Conservation (phyloP, 2,888 invertebrate genomes). For the Galerucella nymphaeae region DNA sequence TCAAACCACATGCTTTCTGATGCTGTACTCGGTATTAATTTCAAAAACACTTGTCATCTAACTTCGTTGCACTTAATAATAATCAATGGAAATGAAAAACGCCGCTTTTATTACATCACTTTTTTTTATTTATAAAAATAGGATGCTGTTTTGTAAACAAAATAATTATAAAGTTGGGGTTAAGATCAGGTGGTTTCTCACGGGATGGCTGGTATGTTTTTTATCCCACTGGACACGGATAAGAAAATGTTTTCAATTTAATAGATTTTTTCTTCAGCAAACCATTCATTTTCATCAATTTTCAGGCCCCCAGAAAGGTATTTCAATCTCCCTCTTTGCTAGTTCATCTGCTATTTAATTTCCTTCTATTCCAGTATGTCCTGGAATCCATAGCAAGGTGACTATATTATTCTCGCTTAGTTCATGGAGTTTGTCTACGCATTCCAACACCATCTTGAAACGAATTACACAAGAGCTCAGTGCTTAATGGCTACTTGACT, state of each 20-base stretch:
- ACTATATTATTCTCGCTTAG: too few relatives aligned
- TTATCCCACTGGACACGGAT: neutral
- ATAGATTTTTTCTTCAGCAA: too few relatives aligned
- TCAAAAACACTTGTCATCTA: constrained; percentile 53
- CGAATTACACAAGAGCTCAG: too few relatives aligned
- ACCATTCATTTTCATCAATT: too few relatives aligned
- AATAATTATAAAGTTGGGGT: neutral
- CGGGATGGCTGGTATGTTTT: neutral
- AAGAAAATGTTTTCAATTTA: neutral
- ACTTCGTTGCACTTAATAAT: constrained; percentile 38
- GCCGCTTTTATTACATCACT: constrained; percentile 27
- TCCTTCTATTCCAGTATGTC: too few relatives aligned
- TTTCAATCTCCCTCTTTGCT: too few relatives aligned
- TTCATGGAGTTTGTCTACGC: too few relatives aligned
- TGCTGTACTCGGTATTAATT: constrained; percentile 49
- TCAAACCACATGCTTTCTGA: constrained; percentile 52
- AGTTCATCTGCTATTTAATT: too few relatives aligned
- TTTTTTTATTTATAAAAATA: neutral
- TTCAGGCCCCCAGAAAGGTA: too few relatives aligned
- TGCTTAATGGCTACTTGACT: too few relatives aligned
- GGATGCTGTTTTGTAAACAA: neutral
- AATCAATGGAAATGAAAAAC: constrained; percentile 32
- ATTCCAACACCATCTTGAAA: too few relatives aligned
- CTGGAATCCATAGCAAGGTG: too few relatives aligned
- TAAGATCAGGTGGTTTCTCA: constrained; percentile 1